Evolutionary conservation across 2,113 vertebrate genomes (phyloP).

Genomic region (Ceratotherium simum): DNA sequence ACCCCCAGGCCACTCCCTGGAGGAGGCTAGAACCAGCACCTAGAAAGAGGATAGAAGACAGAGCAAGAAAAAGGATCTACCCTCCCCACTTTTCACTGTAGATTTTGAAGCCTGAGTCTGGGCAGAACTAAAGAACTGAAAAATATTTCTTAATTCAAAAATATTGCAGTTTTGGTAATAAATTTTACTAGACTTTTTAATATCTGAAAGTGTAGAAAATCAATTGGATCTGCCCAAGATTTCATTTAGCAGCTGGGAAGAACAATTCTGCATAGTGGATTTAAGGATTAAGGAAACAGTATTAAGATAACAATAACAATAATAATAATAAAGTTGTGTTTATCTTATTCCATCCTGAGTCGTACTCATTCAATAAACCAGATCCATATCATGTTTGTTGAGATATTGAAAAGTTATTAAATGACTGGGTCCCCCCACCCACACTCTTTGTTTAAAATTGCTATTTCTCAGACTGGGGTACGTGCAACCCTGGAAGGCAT

Average conservation of each 20-base stretch:
- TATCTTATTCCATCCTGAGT: neutral
- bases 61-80: neutral
- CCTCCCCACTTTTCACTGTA: neutral
- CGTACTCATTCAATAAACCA: neutral
- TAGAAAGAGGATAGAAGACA: neutral
- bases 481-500: neutral
- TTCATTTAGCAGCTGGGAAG: neutral
- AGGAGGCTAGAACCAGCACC: neutral
- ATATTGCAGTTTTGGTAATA: neutral
- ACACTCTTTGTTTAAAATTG: neutral
- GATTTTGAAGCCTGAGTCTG: neutral
- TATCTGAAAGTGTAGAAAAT: neutral
- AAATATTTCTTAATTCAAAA: neutral
- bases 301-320: neutral
- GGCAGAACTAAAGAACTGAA: neutral
- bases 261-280: neutral
- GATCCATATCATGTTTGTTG: neutral
- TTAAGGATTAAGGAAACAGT: neutral
- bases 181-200: neutral
- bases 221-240: neutral
- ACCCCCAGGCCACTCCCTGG: no score
- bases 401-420: neutral
- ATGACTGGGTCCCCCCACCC: no score
- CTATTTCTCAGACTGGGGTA: neutral
- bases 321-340: neutral